Percentiles rank a stretch among this genome's conserved stretches.
These are phyloP conservation scores for Glyphotaelius pellucidus DNA, from an alignment of 2,888 invertebrate genomes.

Conservation along the genomic window DNA sequence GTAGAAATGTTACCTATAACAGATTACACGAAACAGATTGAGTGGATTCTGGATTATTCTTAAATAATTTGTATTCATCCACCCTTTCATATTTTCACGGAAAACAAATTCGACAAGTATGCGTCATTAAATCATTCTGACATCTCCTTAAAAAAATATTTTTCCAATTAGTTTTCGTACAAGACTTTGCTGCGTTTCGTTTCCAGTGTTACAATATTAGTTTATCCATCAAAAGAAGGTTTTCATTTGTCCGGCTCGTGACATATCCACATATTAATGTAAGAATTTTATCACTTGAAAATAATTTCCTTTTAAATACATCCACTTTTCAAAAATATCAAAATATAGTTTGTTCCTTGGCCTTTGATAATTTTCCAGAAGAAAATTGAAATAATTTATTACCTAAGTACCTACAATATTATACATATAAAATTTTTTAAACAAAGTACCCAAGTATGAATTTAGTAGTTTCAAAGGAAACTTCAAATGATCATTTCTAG, in stretches of 20 bases:
- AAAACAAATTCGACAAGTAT: no score
- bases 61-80: background rate
- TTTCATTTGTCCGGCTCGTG: no score
- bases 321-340: background rate
- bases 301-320: no score
- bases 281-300: background rate
- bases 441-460: background rate
- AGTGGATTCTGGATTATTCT: no score
- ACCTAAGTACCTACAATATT: background rate
- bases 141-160: no score
- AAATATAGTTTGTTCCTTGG: background rate
- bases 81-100: background rate
- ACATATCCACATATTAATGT: background rate
- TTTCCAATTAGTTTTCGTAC: background rate
- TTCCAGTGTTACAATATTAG: background rate
- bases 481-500: background rate
- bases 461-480: background rate
- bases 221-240: background rate
- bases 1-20: background rate
- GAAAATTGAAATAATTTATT: background rate
- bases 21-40: background rate
- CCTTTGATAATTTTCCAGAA: background rate
- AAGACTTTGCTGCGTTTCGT: background rate
- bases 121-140: background rate
- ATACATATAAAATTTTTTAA: background rate